These are phyloP conservation scores for Caretta caretta DNA, from an alignment of 2,113 vertebrate genomes.

Conservation along the genomic window DNA sequence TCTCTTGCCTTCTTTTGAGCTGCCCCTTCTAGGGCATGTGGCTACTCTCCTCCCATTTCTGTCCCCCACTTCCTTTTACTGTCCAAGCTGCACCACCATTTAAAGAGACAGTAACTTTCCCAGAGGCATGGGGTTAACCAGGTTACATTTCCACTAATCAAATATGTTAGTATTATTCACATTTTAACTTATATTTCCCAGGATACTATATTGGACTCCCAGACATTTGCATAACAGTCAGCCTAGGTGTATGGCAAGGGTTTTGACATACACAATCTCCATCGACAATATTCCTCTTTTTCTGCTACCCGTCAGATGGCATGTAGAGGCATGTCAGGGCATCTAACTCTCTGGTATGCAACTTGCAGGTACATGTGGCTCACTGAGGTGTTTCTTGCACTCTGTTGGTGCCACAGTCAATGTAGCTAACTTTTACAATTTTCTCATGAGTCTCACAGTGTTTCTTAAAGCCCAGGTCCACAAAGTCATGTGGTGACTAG, in stretches of 20 bases:
- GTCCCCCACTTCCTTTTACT: neutral
- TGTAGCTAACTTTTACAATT: neutral
- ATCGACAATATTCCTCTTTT: neutral
- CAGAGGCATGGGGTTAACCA: neutral
- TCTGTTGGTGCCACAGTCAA: neutral
- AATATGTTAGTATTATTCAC: neutral
- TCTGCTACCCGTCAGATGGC: neutral
- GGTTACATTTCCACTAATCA: neutral
- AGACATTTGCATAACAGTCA: neutral
- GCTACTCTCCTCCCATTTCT: neutral
- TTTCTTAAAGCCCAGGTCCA: neutral
- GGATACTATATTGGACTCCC: neutral
- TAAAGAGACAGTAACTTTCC: neutral
- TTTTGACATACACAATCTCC: neutral
- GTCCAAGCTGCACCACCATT: neutral
- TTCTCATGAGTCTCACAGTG: neutral
- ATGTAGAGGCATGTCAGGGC: neutral
- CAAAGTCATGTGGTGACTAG: neutral
- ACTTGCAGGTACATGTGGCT: neutral
- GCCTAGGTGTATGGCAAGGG: neutral
- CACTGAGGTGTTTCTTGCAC: neutral
- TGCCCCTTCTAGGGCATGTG: fast-evolving
- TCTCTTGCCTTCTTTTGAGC: neutral
- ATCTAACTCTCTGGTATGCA: neutral
- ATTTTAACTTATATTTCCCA: neutral